Evolutionary conservation across 2,888 invertebrate genomes (phyloP).

Genomic region (Dasypolia templi): DNA sequence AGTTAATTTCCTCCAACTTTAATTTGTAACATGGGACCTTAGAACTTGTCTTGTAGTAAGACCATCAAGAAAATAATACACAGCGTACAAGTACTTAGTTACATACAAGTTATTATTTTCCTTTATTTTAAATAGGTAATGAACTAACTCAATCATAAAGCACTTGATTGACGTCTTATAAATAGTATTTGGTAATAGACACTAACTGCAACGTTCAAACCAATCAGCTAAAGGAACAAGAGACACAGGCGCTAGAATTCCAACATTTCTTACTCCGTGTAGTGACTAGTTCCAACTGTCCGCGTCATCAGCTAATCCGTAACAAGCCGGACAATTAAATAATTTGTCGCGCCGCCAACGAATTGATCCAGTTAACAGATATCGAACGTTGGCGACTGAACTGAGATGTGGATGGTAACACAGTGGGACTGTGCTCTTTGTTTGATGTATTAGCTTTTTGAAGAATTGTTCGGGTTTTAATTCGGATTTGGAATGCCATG

Average conservation of each 20-base stretch:
- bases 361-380: conserved; percentile 62
- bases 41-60: background rate
- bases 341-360: conserved; percentile 64
- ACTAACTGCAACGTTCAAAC: background rate
- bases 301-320: conserved; percentile 61
- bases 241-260: conserved; percentile 33
- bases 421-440: background rate
- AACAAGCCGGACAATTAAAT: conserved; percentile 64
- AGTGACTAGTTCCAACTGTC: conserved; percentile 48
- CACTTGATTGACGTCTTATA: background rate
- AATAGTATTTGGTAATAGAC: background rate
- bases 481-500: background rate
- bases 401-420: conserved; percentile 3
- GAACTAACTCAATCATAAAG: background rate
- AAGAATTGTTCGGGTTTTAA: background rate
- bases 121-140: background rate
- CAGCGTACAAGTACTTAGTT: too few species aligned
- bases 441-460: background rate
- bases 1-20: background rate
- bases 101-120: background rate
- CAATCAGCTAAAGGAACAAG: conserved; percentile 10
- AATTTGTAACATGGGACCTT: background rate
- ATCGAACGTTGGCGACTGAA: conserved; percentile 22
- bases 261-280: conserved; percentile 35
- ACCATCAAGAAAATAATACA: background rate